Base-by-base conservation (phyloP, 1,140 invertebrate species). In the Tetragnatha versicolor region DNA sequence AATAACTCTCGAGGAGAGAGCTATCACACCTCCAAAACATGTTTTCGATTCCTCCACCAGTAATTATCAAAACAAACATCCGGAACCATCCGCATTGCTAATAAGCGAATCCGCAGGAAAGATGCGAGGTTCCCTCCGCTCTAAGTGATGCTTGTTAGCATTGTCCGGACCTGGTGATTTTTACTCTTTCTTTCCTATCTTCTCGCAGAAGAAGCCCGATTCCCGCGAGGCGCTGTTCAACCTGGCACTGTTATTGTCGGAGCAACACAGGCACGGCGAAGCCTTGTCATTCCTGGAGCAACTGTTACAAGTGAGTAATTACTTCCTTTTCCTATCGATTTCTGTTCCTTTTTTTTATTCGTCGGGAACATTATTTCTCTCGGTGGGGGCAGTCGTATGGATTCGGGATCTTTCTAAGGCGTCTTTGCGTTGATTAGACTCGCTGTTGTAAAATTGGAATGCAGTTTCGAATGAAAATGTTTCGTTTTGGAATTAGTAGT, bases 191-290 rank as follows among this genome's bases (percentile, higher is more conserved):
- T 7, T 2, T 61, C 9, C 25, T 42, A 9, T 17, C 17, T 42
- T 42, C 12, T 47, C 3, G 7, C 17, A 77, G 73, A 77, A 77
- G 49, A 73, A 80, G 47, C 79, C 79, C 5, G 45, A 85, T 78
- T 97, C 97, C 85, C 89, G 94, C 45, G 96, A 94, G 77, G 96
- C 96, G 0, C 89, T 98, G 0, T 98, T 98, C 85, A 98, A 98
- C 88, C 86, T 98, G 65, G 96, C 96, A 0, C 86, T 98, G 37
- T 87, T 98, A 35, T 85, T 98, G 75, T 93, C 94, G 0, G 95
- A 98, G 84, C 90, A 94, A 65, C 47, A 80, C 14, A 45, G 79
- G n/a, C 73, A 68, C 17, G 42, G 29, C 22, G 79, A 80, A 70
- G 72, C 79, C 35, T 29, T 80, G 31, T 39, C 53, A 14, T 69